Percentiles rank a stretch among this genome's conserved stretches.
These are phyloP conservation scores for Scrobipalpa costella DNA, from an alignment of 2,888 invertebrate species.

Conservation along the genomic window DNA sequence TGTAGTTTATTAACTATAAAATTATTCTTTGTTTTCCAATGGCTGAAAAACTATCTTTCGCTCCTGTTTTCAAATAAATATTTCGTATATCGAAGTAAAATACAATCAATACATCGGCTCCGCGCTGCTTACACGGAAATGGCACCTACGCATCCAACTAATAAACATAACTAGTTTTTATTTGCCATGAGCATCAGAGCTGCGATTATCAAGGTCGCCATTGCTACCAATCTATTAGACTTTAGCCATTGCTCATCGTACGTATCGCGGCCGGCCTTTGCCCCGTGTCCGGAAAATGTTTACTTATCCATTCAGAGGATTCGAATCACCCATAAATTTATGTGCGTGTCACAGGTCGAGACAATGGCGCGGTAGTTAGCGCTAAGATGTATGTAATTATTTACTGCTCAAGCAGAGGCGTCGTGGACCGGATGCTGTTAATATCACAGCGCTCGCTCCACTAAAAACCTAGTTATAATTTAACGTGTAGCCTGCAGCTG, in stretches of 20 bases:
- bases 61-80: not conserved
- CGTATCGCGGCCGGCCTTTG: not conserved
- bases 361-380: slow-evolving; percentile 30
- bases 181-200: slow-evolving; percentile 10
- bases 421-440: slow-evolving; percentile 34
- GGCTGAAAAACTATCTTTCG: too few species aligned
- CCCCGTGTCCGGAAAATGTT: slow-evolving; percentile 2
- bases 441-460: slow-evolving; percentile 29
- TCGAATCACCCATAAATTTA: slow-evolving; percentile 15
- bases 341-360: slow-evolving; percentile 20
- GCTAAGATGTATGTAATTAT: slow-evolving; percentile 35
- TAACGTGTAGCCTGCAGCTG: slow-evolving; percentile 3
- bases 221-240: not conserved
- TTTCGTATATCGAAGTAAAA: not conserved
- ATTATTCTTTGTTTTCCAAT: too few species aligned
- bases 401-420: slow-evolving; percentile 35
- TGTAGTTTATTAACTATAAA: too few species aligned
- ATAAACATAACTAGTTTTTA: slow-evolving; percentile 30
- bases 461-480: slow-evolving; percentile 24
- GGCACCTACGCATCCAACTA: slow-evolving; percentile 4
- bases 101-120: not conserved
- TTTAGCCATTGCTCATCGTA: slow-evolving; percentile 5
- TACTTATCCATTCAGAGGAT: slow-evolving; percentile 1
- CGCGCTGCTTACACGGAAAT: not conserved
- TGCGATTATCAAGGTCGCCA: slow-evolving; percentile 23